These are phyloP conservation scores for Philonicus albiceps DNA, from an alignment of 2,888 invertebrate genomes.

Conservation along the genomic window DNA sequence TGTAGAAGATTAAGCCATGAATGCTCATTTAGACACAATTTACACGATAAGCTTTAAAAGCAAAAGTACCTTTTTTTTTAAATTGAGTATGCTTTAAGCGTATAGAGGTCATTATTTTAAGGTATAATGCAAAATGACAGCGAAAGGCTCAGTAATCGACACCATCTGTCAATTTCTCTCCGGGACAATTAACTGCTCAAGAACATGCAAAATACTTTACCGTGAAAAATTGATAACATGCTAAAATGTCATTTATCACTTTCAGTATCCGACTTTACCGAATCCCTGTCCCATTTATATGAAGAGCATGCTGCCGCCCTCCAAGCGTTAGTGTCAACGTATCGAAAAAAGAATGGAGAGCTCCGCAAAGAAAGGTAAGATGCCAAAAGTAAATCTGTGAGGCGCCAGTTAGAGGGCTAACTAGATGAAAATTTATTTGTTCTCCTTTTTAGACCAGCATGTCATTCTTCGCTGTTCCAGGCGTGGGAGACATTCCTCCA, in stretches of 20 bases:
- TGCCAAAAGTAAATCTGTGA: neutral
- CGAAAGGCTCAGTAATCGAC: neutral
- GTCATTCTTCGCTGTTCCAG: constrained; percentile 83
- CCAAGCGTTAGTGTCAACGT: constrained; percentile 84
- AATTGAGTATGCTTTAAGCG: no score
- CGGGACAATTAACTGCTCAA: neutral
- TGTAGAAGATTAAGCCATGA: neutral
- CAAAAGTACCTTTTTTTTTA: neutral
- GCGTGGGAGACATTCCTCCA: constrained; percentile 91
- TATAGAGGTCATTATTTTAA: neutral
- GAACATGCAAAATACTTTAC: neutral
- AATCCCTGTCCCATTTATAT: constrained; percentile 86
- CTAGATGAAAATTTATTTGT: constrained; percentile 16
- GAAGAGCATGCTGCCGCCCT: constrained; percentile 89
- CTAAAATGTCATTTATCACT: constrained; percentile 34
- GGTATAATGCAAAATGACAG: neutral
- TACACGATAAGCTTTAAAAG: neutral
- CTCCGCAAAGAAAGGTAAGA: constrained; percentile 84
- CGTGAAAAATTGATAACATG: neutral
- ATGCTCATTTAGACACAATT: neutral
- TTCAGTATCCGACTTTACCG: constrained; percentile 91
- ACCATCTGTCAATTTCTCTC: neutral
- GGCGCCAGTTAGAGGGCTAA: neutral
- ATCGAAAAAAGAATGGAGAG: constrained; percentile 84
- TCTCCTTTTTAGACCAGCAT: constrained; percentile 71